Percentiles rank a stretch among this genome's conserved stretches.
These are phyloP conservation scores for Norana najaformis DNA, from an alignment of 2,888 invertebrate genomes.

Conservation along the genomic window DNA sequence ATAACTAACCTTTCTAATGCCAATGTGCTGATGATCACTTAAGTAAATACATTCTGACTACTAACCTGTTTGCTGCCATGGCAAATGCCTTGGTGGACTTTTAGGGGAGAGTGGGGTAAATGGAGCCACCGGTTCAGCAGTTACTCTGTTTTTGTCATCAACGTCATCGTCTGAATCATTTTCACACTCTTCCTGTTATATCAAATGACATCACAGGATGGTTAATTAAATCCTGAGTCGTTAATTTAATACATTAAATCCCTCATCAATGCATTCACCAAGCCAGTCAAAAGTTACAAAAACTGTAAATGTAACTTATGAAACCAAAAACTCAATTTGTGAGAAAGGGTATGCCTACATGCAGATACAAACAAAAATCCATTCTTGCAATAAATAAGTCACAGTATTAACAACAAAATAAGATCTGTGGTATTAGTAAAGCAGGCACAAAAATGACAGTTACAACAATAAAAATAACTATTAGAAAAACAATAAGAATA, in stretches of 20 bases:
- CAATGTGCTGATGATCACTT: not conserved
- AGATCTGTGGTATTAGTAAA: not conserved
- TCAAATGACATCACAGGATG: not conserved
- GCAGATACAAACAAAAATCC: not conserved
- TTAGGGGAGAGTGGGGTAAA: conserved; percentile 48
- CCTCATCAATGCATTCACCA: not conserved
- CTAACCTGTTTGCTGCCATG: conserved; percentile 50
- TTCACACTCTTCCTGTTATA: conserved; percentile 37
- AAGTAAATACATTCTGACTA: not conserved
- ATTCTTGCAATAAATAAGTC: not conserved
- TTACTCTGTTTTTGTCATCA: conserved; percentile 45
- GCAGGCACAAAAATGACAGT: not conserved
- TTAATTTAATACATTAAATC: not conserved
- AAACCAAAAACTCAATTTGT: not conserved
- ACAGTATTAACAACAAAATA: not conserved
- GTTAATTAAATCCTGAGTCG: not conserved
- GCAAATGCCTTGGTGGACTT: conserved; percentile 41
- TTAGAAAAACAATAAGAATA: not conserved
- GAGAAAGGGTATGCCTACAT: not conserved
- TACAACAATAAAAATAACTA: not conserved
- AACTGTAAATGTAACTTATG: not conserved
- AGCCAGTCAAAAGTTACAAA: not conserved
- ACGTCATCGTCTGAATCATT: conserved; percentile 48
- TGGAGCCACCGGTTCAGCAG: conserved; percentile 47
- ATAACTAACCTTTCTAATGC: not conserved